Base-by-base conservation (phyloP, 2,113 vertebrate species). In the Himantopus leucocephalus region DNA sequence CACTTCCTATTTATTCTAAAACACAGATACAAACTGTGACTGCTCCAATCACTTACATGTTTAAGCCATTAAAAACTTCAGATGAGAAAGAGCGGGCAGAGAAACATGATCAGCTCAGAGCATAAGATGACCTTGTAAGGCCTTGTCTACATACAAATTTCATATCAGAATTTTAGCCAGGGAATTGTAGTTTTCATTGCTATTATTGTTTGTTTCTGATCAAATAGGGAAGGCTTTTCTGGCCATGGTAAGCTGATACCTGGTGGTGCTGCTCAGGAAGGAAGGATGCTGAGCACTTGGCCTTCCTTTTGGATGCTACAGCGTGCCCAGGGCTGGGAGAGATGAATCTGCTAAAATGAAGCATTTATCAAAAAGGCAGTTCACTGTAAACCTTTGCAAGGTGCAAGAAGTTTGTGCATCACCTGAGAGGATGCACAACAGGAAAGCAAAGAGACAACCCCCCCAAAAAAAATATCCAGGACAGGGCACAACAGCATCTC, bases 1-100 rank as follows among this genome's bases (percentile, higher is more conserved):
- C 63, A 75, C 24, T 95, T 94, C 90, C 88, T 87, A 82, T 96
- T 96, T 96, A 95, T 94, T 85, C 94, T 93, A 87, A 92, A 95
- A 66, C 72, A 85, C 35, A 68, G 53, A 80, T 39, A 53, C 83
- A 95, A 91, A 95, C 60, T 35, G 45, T 75, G 83, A 73, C 73
- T 84, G 88, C 66, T 93, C 73, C 47, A 35, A 96, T 73, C 68
- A 74, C 71, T 39, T 48, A 50, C 30, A 58, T 56, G 55, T 77
- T 94, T 73, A 90, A 96, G 72, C 55, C 58, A 85, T 79, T 93
- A 78, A 85, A 82, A 50, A n/a, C 47, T 83, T 60, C 52, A 88
- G 21, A 76, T 10, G 76, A 60, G 68, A 81, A 82, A 32, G 56
- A 79, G 77, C 85, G 23, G 52, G 67, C 74, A 88, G 64, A 68